Evolutionary conservation across 2,113 vertebrate genomes (phyloP).

Genomic region (Todiramphus saurophagus): DNA sequence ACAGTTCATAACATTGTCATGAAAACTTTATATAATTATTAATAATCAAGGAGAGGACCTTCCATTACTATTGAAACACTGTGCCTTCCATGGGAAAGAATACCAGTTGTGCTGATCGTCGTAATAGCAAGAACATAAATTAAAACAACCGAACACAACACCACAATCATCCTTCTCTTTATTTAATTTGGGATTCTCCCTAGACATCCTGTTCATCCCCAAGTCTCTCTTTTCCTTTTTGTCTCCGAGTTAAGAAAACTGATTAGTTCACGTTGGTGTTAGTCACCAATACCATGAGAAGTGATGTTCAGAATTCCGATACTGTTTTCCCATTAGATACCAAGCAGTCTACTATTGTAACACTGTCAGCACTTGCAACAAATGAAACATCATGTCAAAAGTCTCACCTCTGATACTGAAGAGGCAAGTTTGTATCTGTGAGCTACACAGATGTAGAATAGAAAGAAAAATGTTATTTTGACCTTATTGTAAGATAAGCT

Average conservation of each 20-base stretch:
- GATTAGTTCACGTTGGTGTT: background rate
- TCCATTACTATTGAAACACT: constrained; percentile 11
- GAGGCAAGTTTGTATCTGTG: background rate
- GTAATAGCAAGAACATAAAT: background rate
- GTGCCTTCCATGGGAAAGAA: constrained; percentile 39
- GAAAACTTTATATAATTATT: background rate
- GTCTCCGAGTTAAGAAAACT: background rate
- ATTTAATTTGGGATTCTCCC: background rate
- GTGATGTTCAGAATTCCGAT: background rate
- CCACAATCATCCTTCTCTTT: background rate
- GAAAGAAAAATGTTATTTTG: background rate
- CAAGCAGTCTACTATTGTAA: background rate
- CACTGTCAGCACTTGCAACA: background rate
- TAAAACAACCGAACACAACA: background rate
- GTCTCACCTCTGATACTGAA: background rate
- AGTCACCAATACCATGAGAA: background rate
- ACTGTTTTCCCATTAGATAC: background rate
- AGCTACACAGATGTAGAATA: background rate
- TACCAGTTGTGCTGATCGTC: background rate
- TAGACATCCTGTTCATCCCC: background rate
- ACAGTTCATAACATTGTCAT: background rate
- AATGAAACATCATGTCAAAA: background rate
- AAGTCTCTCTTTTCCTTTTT: background rate
- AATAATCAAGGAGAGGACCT: constrained; percentile 25
- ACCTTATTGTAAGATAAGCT: background rate